Evolutionary conservation across 2,113 vertebrate genomes (phyloP), one percentile per base, ranked within the genome.

Genomic region (Cephalopholis sonnerati): DNA sequence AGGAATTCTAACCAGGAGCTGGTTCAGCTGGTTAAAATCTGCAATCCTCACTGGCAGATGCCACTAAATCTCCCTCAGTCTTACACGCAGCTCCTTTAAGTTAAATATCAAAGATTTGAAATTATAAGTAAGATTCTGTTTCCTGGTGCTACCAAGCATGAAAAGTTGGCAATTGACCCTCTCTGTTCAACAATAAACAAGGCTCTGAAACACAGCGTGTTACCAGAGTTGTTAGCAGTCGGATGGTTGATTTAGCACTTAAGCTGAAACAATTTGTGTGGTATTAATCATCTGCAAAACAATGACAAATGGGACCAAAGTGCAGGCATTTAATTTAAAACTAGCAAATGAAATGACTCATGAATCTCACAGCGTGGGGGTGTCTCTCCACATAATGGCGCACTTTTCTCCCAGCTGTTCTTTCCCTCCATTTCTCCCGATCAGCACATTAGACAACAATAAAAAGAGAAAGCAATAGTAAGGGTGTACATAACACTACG

Each of bases 321-420:
- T 20, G 54, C 24, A 16, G 20, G 10, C 24, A 67, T 59, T 77
- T 3, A 7, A 66, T 46, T 10, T 44, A 53, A 61, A 62, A 54
- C 46, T 2, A 22, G 27, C 36, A 68, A 18, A 74, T 67, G 3
- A 74, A 54, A 68, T 74, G 44, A 54, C 44, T 83, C 20, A 54
- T 46, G 18, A 32, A 25, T 62, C 15, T 67, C 62, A 20, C 51
- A 32, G 41, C n/a, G 59, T 24, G 36, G 20, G 11, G 17, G 41
- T 7, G 29, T 29, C 12, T 73, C 50, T 41, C 22, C 36, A 57
- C 48, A 36, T 41, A 12, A 8, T 62, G 44, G 1, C 7, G 5
- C 20, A 27, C 7, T 44, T 68, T 27, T 39, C 41, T 41, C 3
- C n/a, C 57, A 27, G n/a, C 39, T 66, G 6, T 51, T 59, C 12